Percentiles rank a stretch among this genome's conserved stretches.
Evolutionary conservation across 1,140 invertebrate genomes (phyloP).

Genomic region (Zaprionus kolodkinae): DNA sequence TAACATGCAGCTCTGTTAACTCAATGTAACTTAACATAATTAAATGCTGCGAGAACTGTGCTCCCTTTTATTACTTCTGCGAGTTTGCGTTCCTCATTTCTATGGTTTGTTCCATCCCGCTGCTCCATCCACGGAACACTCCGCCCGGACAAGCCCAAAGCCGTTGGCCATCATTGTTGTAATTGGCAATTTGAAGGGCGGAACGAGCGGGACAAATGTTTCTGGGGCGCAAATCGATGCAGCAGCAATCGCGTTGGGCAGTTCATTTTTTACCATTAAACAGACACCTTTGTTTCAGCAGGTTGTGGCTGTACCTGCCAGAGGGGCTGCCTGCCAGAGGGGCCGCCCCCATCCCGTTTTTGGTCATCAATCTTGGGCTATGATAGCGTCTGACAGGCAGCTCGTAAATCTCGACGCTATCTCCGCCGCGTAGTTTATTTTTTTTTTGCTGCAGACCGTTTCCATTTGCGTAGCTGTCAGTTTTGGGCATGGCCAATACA

Average conservation of each 20-base stretch:
- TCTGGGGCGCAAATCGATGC: conserved; percentile 27
- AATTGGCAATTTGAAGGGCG: conserved; percentile 1
- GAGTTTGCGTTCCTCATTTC: background rate
- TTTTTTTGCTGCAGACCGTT: conserved; percentile 35
- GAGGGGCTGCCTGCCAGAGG: conserved; percentile 20
- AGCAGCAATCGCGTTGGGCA: background rate
- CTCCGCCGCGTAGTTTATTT: conserved; percentile 33
- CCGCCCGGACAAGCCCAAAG: background rate
- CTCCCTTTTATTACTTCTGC: background rate
- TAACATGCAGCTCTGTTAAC: no score
- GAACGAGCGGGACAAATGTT: background rate
- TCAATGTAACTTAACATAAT: no score
- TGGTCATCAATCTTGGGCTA: conserved; percentile 73
- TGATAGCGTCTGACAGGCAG: conserved; percentile 75
- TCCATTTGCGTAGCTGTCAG: conserved; percentile 76
- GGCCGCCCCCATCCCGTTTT: conserved; percentile 39
- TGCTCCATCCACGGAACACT: background rate
- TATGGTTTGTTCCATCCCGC: background rate
- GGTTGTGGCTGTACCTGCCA: conserved; percentile 1
- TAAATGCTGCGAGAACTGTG: no score
- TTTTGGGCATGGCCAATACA: conserved; percentile 46
- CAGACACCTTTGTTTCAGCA: conserved; percentile 42
- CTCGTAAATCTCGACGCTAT: conserved; percentile 77
- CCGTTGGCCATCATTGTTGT: background rate
- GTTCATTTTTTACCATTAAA: conserved; percentile 32